Evolutionary conservation across 2,888 invertebrate species (phyloP), one percentile per base, ranked within the genome.

Genomic region (Hyles lineata): DNA sequence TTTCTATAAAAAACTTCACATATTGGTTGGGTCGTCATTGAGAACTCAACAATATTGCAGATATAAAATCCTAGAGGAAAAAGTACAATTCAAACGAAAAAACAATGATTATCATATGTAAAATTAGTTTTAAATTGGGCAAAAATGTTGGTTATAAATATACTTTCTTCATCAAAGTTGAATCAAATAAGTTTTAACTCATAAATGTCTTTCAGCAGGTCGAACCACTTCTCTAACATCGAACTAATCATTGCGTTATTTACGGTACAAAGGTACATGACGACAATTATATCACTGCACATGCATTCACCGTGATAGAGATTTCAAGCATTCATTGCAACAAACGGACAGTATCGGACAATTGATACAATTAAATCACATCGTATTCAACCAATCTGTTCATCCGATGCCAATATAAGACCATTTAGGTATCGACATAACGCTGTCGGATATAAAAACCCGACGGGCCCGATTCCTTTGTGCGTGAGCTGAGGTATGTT

Each of bases 401-500:
- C 67, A 67, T 67, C 67, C 50, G 67, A 67, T 67, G 50, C 67
- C 67, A 67, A 67, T 67, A 25, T 17, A 43, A 67, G 23, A 67
- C 67, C 67, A 67, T 67, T 67, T 67, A 67, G 6, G 50, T 67
- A 23, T 67, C 50, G 15, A 50, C 23, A 23, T 50, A 50, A 67
- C 67, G 50, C 50, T 43, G 67, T 50, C 11, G 50, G 17, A 67
- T 67, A 15, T 50, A 67, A 67, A 50, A 67, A 50, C 43, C 43
- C 50, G 43, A 67, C 67, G 25, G 50, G 50, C 50, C 43, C 23
- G 43, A 43, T 67, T 50, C 67, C 67, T 67, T 67, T 67, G 67
- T 67, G 67, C 67, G 67, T 67, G 67, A 63, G 75, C 63, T 70
- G 70, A 55, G 43, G 73, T 72, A 60, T 77, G 76, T 76, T 71